A percentile compares a stretch with the other conserved stretches of the same genome.
phyloP scores from a whole-genome alignment of 2,888 invertebrate species.

The Plebejus argus region DNA sequence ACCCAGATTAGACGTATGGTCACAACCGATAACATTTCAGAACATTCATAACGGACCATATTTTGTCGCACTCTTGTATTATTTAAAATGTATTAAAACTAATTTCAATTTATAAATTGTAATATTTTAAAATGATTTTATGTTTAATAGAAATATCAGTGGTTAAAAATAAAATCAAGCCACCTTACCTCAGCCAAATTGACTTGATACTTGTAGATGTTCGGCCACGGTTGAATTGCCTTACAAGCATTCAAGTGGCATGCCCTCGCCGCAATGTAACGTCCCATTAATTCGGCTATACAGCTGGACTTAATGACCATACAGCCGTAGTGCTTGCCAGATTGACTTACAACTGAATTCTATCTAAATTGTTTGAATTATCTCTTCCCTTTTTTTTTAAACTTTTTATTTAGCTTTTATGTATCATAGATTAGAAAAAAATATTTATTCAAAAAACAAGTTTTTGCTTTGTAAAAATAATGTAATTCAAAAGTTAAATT shows the following conservation, averaged over 20 bases:
- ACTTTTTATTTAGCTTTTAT: background rate
- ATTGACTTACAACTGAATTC: constrained; percentile 38
- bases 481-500: too few species aligned
- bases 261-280: constrained; percentile 29
- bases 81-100: too few species aligned
- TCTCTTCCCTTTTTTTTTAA: background rate
- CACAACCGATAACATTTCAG: too few species aligned
- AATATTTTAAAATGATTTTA: background rate
- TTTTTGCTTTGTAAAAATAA: too few species aligned
- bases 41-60: too few species aligned
- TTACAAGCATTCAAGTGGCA: constrained; percentile 33
- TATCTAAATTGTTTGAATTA: constrained; percentile 20
- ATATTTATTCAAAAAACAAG: too few species aligned
- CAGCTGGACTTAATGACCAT: constrained; percentile 31
- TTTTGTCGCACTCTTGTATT: too few species aligned
- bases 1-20: too few species aligned
- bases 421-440: too few species aligned
- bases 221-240: constrained; percentile 30
- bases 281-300: constrained; percentile 29
- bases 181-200: constrained; percentile 21
- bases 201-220: constrained; percentile 34
- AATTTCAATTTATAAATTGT: too few species aligned
- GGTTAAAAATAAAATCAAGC: background rate
- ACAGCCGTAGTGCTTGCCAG: constrained; percentile 25
- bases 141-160: background rate